Percentiles rank a stretch among this genome's conserved stretches.
phyloP scores from a whole-genome alignment of 2,113 vertebrate species.

The Capreolus pygargus region DNA sequence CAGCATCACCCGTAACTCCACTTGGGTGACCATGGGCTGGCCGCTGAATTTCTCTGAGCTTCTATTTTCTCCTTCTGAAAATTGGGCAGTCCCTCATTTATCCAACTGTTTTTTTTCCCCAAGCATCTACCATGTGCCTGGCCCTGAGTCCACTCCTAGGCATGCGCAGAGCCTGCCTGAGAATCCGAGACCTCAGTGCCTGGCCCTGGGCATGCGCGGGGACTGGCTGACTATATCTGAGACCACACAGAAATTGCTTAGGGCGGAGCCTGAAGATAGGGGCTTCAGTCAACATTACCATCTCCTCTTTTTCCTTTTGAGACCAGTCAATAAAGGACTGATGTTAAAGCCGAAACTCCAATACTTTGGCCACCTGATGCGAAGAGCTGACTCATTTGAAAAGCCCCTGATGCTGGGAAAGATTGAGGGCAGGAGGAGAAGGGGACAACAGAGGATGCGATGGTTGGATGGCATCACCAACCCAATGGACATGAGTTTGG shows the following conservation, averaged over 20 bases:
- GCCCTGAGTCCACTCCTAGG: neutral
- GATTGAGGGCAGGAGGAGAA: neutral
- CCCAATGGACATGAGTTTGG: neutral
- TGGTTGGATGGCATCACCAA: neutral
- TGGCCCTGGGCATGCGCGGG: accelerated
- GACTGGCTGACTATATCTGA: accelerated
- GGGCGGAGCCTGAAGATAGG: neutral
- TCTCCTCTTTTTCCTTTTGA: neutral
- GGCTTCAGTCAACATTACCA: neutral
- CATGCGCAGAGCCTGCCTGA: accelerated
- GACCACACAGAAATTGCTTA: accelerated
- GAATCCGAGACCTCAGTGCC: neutral
- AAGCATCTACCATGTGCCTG: neutral
- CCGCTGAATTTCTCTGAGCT: neutral
- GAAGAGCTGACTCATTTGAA: neutral
- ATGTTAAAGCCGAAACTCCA: neutral
- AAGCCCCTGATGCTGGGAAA: neutral
- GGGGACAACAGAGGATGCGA: neutral
- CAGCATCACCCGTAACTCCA: neutral
- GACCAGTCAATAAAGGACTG: neutral
- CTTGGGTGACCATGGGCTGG: neutral
- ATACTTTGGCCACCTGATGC: neutral
- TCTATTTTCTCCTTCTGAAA: neutral
- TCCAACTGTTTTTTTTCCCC: accelerated
- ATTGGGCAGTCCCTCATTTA: neutral